phyloP scores from a whole-genome alignment of 2,113 vertebrate genomes.

The Barnardius zonarius region DNA sequence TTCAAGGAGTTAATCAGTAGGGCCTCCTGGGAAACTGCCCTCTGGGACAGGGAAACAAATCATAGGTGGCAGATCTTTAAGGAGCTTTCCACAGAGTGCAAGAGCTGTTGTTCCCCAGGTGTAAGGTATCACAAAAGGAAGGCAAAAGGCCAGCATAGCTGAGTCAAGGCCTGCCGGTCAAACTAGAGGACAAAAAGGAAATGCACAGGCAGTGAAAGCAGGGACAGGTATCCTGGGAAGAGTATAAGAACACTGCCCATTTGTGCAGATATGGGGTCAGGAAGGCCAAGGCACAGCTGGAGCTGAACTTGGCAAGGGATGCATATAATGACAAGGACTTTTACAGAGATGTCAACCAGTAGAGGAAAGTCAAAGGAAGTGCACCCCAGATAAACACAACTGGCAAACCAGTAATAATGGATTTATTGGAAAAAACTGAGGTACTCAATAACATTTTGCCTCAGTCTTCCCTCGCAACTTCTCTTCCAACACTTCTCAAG shows the following conservation, averaged over 20 bases:
- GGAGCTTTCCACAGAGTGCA: accelerated
- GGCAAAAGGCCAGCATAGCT: accelerated
- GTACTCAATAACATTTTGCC: background rate
- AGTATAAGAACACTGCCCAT: background rate
- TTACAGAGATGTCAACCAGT: no score
- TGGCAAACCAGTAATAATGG: background rate
- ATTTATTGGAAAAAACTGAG: background rate
- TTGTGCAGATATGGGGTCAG: background rate
- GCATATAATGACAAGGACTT: background rate
- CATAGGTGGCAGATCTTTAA: background rate
- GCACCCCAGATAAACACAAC: background rate
- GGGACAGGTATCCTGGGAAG: no score
- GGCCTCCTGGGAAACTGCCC: background rate
- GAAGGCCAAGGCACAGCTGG: background rate
- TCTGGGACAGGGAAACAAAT: background rate
- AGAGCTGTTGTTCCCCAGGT: accelerated
- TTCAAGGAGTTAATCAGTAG: background rate
- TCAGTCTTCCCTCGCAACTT: background rate
- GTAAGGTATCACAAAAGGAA: background rate
- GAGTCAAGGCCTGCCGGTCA: background rate
- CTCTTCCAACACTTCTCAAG: background rate
- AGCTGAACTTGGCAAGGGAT: background rate
- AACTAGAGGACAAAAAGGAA: background rate
- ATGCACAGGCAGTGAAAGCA: background rate
- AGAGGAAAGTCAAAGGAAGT: background rate